These are phyloP conservation scores for Scopus umbretta DNA, from an alignment of 2,113 vertebrate genomes.

Conservation along the genomic window DNA sequence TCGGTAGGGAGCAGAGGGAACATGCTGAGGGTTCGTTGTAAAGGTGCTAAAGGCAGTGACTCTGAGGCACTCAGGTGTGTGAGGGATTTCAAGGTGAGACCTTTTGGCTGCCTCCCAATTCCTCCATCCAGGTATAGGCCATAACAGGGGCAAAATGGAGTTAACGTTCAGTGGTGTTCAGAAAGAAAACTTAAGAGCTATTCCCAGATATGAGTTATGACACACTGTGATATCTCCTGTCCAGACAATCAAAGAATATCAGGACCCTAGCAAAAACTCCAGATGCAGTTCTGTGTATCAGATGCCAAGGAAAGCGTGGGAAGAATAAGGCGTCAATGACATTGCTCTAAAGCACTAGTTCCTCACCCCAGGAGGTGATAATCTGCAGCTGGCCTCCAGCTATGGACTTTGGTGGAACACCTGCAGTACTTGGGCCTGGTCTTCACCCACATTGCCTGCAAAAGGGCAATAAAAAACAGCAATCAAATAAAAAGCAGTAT, in stretches of 20 bases:
- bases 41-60: background rate
- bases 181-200: background rate
- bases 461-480: background rate
- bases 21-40: accelerated
- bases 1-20: background rate
- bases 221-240: background rate
- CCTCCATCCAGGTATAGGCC: background rate
- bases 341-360: background rate
- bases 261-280: background rate
- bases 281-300: background rate
- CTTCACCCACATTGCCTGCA: background rate
- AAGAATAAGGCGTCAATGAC: background rate
- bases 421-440: background rate
- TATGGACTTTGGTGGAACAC: background rate
- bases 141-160: background rate
- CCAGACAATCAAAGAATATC: background rate
- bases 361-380: background rate
- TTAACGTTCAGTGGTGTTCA: background rate
- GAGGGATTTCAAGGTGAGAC: background rate
- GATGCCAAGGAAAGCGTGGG: background rate
- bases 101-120: background rate
- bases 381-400: background rate
- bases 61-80: background rate
- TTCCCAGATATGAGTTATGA: background rate
- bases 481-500: background rate